These are phyloP conservation scores for Pardosa pseudoannulata DNA, from an alignment of 2,888 invertebrate genomes.

Conservation along the genomic window DNA sequence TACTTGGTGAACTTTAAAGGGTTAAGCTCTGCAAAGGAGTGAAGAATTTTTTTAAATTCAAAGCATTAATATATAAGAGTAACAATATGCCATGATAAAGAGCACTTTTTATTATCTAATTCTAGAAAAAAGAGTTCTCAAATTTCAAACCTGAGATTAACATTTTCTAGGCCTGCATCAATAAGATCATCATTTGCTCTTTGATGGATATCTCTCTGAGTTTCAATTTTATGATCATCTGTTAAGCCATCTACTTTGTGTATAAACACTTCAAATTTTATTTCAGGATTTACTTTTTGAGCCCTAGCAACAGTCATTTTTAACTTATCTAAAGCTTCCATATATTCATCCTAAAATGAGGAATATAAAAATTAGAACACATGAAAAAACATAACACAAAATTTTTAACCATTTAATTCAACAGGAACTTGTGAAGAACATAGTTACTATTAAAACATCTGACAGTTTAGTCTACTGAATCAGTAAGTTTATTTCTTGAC, in stretches of 20 bases:
- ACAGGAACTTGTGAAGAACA: too few relatives aligned
- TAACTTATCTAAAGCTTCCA: slow-evolving; percentile 94
- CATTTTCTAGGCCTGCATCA: slow-evolving; percentile 84
- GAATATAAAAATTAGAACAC: background rate
- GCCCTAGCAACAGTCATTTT: slow-evolving; percentile 96
- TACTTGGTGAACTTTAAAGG: too few relatives aligned
- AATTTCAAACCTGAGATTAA: slow-evolving; percentile 81
- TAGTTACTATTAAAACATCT: too few relatives aligned
- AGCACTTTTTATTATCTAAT: too few relatives aligned
- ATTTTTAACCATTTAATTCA: too few relatives aligned
- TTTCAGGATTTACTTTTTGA: slow-evolving; percentile 94
- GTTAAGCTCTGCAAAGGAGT: too few relatives aligned
- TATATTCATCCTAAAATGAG: slow-evolving; percentile 90
- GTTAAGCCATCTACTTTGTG: slow-evolving; percentile 99
- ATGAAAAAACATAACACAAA: too few relatives aligned
- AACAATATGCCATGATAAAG: too few relatives aligned
- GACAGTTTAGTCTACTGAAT: too few relatives aligned
- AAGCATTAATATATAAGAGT: too few relatives aligned
- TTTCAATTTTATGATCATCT: slow-evolving; percentile 99
- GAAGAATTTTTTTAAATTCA: too few relatives aligned
- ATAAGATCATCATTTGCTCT: slow-evolving; percentile 93
- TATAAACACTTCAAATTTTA: slow-evolving; percentile 98
- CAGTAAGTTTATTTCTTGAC: too few relatives aligned
- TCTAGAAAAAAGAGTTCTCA: background rate
- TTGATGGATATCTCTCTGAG: slow-evolving; percentile 98